These are phyloP conservation scores for Boloria euphrosyne DNA, from an alignment of 2,888 invertebrate genomes.

Conservation along the genomic window DNA sequence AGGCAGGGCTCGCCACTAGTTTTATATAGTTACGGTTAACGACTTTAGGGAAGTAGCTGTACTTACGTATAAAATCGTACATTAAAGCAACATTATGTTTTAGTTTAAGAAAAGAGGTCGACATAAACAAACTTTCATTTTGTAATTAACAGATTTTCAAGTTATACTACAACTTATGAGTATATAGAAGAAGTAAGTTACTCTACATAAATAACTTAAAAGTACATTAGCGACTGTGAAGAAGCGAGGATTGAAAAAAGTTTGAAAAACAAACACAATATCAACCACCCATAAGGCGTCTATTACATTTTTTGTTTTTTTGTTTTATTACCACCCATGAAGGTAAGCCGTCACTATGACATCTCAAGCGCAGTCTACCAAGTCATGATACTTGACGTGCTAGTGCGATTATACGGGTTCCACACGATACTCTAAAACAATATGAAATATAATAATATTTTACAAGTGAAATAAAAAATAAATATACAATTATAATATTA, in stretches of 20 bases:
- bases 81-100: no score
- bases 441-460: neutral
- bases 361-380: conserved; percentile 21
- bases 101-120: no score
- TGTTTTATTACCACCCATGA: conserved; percentile 29
- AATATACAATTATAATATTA: no score
- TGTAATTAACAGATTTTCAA: no score
- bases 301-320: conserved; percentile 28
- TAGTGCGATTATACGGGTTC: conserved; percentile 3
- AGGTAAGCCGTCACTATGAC: conserved; percentile 21
- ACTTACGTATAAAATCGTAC: no score
- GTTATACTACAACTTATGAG: neutral
- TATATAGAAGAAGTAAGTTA: neutral
- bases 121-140: no score
- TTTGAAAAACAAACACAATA: conserved; percentile 17
- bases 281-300: conserved; percentile 11
- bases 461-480: neutral
- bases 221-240: conserved; percentile 12
- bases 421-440: conserved; percentile 1
- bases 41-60: no score
- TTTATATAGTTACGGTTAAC: no score
- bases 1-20: no score
- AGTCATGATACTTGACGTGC: conserved; percentile 23
- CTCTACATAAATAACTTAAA: conserved; percentile 10
- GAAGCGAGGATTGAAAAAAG: neutral